phyloP scores from a whole-genome alignment of 2,888 invertebrate genomes.

The Drosophila mayaguana region DNA sequence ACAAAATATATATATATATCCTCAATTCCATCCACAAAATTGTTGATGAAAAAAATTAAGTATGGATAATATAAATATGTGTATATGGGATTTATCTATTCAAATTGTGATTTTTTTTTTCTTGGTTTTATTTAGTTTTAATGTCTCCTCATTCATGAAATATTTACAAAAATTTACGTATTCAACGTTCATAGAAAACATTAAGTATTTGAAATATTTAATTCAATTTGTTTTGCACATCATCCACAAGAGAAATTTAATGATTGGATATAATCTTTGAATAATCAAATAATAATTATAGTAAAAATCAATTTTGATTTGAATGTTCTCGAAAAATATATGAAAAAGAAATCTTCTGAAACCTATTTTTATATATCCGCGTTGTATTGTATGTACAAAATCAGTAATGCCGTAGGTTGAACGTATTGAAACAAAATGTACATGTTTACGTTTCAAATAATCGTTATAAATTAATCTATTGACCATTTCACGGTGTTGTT shows the following conservation, averaged over 20 bases:
- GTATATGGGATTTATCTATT: constrained; percentile 50
- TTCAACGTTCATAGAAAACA: constrained; percentile 37
- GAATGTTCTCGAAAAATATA: constrained; percentile 25
- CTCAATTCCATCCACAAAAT: constrained; percentile 38
- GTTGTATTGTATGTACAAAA: constrained; percentile 46
- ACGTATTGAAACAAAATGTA: constrained; percentile 55
- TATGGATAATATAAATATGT: constrained; percentile 39
- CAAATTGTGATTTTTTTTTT: constrained; percentile 32
- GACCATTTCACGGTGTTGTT: constrained; percentile 65
- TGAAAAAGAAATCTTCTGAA: constrained; percentile 35
- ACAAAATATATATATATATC: constrained; percentile 52
- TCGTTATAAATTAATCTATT: constrained; percentile 62
- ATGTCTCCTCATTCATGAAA: constrained; percentile 52
- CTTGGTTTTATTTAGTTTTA: constrained; percentile 43
- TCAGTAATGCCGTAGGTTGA: constrained; percentile 55
- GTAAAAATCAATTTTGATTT: constrained; percentile 19
- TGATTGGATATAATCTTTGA: constrained; percentile 17
- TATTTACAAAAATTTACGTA: constrained; percentile 53
- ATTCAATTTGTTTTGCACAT: constrained; percentile 27
- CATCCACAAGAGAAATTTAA: constrained; percentile 35
- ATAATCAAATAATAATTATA: constrained; percentile 29
- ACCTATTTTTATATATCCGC: constrained; percentile 33
- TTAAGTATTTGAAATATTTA: constrained; percentile 34
- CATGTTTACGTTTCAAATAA: constrained; percentile 36
- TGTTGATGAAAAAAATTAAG: constrained; percentile 39